Conservation (phyloP, 2,797 vertebrate genomes). For the Tachyglossus aculeatus region DNA sequence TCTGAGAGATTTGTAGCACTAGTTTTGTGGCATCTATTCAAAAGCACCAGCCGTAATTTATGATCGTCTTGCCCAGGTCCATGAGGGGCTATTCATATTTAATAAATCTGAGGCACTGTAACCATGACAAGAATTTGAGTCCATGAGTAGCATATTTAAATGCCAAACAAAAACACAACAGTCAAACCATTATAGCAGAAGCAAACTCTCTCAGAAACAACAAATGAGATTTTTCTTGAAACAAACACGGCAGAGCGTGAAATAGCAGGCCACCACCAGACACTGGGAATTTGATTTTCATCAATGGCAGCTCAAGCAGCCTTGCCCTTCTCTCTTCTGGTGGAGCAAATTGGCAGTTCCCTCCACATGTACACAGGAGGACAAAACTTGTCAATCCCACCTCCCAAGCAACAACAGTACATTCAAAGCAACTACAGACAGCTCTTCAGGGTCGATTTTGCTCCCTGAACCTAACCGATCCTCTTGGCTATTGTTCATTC, state of each 20-base stretch:
- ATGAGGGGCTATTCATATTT: conserved; percentile 7
- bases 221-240: conserved; percentile 57
- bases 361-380: conserved; percentile 28
- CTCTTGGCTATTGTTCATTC: not conserved
- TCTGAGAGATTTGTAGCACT: not conserved
- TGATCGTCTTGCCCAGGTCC: not conserved
- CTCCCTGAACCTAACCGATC: not conserved
- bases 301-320: conserved; percentile 44
- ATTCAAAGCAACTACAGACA: not conserved
- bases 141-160: conserved; percentile 27
- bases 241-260: conserved; percentile 63
- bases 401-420: not conserved
- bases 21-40: not conserved
- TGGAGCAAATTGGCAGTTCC: conserved; percentile 34
- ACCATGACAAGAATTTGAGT: conserved; percentile 17
- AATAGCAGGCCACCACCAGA: conserved; percentile 68
- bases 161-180: conserved; percentile 33
- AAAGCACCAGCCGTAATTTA: not conserved
- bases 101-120: conserved; percentile 25
- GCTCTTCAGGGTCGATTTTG: not conserved
- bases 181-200: conserved; percentile 31
- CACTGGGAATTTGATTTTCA: conserved; percentile 44
- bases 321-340: conserved; percentile 41
- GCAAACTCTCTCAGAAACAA: conserved; percentile 51
- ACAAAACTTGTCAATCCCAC: not conserved